Conservation (phyloP, 2,888 invertebrate species). For the Corbicula japonica region DNA sequence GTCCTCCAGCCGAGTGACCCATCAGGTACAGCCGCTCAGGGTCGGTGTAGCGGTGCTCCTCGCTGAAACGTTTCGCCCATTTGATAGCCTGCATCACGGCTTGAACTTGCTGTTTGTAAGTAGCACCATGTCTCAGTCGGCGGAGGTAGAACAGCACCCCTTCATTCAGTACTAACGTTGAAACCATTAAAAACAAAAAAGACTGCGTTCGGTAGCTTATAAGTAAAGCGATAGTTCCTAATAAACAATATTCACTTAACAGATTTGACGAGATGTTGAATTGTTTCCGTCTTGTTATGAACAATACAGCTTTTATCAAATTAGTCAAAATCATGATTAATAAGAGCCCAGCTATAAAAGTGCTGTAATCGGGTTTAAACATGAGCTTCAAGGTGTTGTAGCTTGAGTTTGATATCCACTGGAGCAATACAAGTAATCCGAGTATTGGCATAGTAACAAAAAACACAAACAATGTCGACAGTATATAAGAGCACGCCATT, state of each 20-base stretch:
- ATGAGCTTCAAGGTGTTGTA: not conserved
- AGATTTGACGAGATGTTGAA: slow-evolving; percentile 16
- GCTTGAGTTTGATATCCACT: not conserved
- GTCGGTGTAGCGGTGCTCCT: slow-evolving; percentile 39
- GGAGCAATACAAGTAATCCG: not conserved
- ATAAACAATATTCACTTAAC: not conserved
- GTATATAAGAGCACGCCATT: slow-evolving; percentile 67
- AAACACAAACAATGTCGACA: slow-evolving; percentile 48
- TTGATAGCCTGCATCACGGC: slow-evolving; percentile 63
- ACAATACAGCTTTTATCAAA: slow-evolving; percentile 17
- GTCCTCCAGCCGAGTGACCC: slow-evolving; percentile 80
- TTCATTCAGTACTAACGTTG: slow-evolving; percentile 58
- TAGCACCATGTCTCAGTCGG: slow-evolving; percentile 9
- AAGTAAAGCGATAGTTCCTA: not conserved
- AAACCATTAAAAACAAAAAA: not conserved
- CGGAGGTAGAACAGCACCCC: slow-evolving; percentile 54
- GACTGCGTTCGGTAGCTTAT: not conserved
- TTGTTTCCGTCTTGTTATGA: slow-evolving; percentile 24
- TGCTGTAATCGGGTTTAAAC: not conserved
- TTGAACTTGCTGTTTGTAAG: slow-evolving; percentile 60
- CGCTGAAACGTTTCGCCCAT: slow-evolving; percentile 59
- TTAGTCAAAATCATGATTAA: slow-evolving; percentile 31
- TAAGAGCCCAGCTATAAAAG: slow-evolving; percentile 9
- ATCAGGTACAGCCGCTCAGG: slow-evolving; percentile 68
- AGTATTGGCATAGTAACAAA: slow-evolving; percentile 16